Evolutionary conservation across 1,140 invertebrate species (phyloP).

Genomic region (Chironomus tepperi): DNA sequence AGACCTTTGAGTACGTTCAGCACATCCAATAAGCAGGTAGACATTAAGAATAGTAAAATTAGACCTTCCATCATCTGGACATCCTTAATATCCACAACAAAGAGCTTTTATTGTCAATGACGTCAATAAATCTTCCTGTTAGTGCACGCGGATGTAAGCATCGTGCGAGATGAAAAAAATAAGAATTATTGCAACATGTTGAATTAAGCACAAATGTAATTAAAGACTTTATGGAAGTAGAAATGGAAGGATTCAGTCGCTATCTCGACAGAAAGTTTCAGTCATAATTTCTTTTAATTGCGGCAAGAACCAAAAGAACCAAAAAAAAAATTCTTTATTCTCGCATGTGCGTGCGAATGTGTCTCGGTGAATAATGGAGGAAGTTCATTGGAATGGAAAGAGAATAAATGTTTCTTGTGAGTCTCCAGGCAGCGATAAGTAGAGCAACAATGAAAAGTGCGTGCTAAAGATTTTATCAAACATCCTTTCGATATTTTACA

Average conservation of each 20-base stretch:
- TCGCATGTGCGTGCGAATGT: background rate
- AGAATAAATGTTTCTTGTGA: background rate
- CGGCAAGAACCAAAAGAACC: background rate
- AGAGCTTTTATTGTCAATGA: conserved; percentile 5
- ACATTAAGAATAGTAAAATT: no score
- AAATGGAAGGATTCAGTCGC: background rate
- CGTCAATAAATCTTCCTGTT: background rate
- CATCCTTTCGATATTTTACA: background rate
- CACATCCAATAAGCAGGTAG: no score
- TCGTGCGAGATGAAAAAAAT: no score
- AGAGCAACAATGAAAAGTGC: background rate
- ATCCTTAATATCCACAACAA: background rate
- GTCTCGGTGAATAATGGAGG: background rate
- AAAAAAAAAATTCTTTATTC: background rate
- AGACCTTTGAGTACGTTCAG: no score
- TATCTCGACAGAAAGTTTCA: background rate
- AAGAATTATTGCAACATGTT: no score
- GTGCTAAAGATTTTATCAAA: background rate
- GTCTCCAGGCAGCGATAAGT: background rate
- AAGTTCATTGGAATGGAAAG: background rate
- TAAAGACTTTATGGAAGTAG: conserved; percentile 3
- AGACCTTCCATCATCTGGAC: no score
- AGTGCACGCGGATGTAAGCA: background rate
- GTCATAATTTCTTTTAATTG: background rate
- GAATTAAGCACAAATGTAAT: background rate